A percentile compares a stretch with the other conserved stretches of the same genome.
Evolutionary conservation across 2,797 vertebrate species (phyloP).

Genomic region (Peromyscus eremicus): DNA sequence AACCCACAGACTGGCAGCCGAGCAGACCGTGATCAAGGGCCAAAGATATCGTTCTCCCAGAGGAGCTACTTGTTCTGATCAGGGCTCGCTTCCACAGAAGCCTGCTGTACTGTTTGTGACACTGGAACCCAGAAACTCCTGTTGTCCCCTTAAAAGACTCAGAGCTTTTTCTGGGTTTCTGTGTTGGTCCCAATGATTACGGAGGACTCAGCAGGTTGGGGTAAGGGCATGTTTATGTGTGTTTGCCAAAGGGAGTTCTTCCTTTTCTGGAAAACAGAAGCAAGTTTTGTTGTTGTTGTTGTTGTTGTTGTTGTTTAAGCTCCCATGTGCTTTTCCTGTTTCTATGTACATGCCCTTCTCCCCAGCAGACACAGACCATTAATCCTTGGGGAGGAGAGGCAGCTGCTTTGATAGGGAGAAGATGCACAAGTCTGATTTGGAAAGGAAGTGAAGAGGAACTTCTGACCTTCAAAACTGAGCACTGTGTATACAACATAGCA

Average conservation of each 20-base stretch:
- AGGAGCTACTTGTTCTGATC: neutral
- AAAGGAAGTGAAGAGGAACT: conserved; percentile 15
- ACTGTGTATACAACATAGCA: neutral
- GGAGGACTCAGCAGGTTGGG: neutral
- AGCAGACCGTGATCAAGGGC: no score
- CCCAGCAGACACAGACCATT: neutral
- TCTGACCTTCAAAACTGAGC: conserved; percentile 19
- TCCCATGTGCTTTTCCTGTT: neutral
- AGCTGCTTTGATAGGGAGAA: neutral
- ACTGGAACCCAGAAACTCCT: neutral
- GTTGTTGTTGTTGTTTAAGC: neutral
- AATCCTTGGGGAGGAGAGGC: neutral
- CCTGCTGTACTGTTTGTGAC: neutral
- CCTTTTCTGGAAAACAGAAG: neutral
- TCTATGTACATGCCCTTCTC: neutral
- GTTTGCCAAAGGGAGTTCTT: neutral
- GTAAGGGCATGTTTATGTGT: neutral
- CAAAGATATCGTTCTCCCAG: neutral
- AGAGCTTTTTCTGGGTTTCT: neutral
- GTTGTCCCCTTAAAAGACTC: neutral
- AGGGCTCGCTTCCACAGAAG: neutral
- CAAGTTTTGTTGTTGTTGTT: neutral
- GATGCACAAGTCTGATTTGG: neutral
- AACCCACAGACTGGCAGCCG: neutral
- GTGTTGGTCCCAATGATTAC: neutral